Conservation (phyloP, 1,140 invertebrate species). For the Melitaea cinxia region DNA sequence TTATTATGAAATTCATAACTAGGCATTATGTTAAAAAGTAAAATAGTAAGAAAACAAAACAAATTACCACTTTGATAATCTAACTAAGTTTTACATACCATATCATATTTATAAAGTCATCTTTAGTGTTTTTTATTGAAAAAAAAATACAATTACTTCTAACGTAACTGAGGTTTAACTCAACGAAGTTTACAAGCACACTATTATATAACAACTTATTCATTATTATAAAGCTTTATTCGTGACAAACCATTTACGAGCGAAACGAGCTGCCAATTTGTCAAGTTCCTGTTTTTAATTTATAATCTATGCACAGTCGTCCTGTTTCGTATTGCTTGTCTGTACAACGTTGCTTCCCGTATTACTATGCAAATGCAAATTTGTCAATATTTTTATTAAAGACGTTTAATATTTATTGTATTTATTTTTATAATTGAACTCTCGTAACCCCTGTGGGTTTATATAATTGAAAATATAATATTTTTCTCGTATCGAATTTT, state of each 20-base stretch:
- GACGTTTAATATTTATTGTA: neutral
- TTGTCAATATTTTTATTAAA: constrained; percentile 1
- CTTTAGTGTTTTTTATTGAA: too few species aligned
- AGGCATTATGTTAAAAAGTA: too few species aligned
- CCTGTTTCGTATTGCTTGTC: constrained; percentile 27
- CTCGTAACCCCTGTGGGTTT: too few species aligned
- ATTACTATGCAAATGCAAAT: constrained; percentile 27
- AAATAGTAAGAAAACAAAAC: too few species aligned
- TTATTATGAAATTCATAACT: too few species aligned
- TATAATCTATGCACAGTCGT: constrained; percentile 32
- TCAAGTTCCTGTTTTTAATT: constrained; percentile 25
- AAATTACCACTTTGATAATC: too few species aligned
- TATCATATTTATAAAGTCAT: too few species aligned
- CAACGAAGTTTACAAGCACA: constrained; percentile 15
- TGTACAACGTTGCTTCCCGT: constrained; percentile 26
- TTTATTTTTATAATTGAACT: neutral
- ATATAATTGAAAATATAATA: too few species aligned
- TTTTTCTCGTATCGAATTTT: too few species aligned
- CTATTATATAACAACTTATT: constrained; percentile 28
- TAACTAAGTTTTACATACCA: too few species aligned
- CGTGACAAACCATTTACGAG: constrained; percentile 8
- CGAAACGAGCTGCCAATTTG: constrained; percentile 18
- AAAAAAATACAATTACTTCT: too few species aligned
- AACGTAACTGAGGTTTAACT: neutral
- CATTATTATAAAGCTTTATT: constrained; percentile 15